Evolutionary conservation across 2,888 invertebrate genomes (phyloP).

Genomic region (Lithophane semibrunnea): DNA sequence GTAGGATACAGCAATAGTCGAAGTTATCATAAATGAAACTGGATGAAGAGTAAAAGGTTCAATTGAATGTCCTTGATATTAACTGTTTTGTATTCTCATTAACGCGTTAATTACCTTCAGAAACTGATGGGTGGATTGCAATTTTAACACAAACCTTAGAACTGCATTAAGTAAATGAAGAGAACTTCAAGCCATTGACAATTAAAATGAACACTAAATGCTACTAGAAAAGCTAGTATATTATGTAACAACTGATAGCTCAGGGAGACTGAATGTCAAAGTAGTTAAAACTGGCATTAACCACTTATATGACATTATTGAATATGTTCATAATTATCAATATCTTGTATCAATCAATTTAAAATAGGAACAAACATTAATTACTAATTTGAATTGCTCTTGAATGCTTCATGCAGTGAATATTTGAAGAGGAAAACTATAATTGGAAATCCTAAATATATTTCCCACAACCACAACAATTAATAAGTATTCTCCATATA

Average conservation of each 20-base stretch:
- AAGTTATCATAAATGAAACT: not conserved
- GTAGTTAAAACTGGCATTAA: constrained; percentile 20
- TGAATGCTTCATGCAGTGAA: not conserved
- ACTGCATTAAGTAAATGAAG: constrained; percentile 12
- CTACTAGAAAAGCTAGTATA: constrained; percentile 37
- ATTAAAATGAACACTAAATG: constrained; percentile 18
- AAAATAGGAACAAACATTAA: constrained; percentile 12
- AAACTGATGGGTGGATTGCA: not conserved
- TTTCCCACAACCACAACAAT: constrained; percentile 21
- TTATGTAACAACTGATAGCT: constrained; percentile 29
- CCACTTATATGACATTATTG: constrained; percentile 1
- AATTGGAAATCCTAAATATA: constrained; percentile 23
- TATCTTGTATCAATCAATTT: constrained; percentile 33
- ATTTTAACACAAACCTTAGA: not conserved
- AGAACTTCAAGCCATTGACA: constrained; percentile 9
- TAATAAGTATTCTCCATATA: not conserved
- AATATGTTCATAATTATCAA: constrained; percentile 7
- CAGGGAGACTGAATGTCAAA: constrained; percentile 20
- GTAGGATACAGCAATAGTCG: not conserved
- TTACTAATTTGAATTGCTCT: not conserved
- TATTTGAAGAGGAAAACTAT: constrained; percentile 43
- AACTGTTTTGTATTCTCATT: not conserved
- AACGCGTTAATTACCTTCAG: not conserved
- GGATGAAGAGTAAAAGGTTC: not conserved
- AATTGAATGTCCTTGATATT: not conserved